Conservation (phyloP, 2,797 vertebrate genomes). For the Etheostoma perlongum region DNA sequence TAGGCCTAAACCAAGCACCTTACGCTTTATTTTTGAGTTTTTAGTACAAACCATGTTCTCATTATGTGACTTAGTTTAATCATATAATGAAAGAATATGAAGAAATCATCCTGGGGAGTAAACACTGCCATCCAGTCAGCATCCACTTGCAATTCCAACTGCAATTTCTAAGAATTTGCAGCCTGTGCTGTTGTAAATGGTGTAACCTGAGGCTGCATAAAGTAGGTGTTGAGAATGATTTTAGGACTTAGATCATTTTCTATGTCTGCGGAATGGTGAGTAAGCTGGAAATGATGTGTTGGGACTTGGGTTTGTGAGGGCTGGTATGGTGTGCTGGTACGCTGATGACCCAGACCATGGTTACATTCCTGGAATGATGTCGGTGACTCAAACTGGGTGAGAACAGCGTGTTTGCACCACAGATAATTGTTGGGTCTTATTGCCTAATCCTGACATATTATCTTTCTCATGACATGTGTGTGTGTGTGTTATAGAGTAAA, state of each 20-base stretch:
- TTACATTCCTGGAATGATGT: slow-evolving; percentile 57
- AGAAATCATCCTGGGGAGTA: not conserved
- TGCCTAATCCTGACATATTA: slow-evolving; percentile 64
- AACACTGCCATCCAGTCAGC: not conserved
- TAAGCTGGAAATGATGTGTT: slow-evolving; percentile 62
- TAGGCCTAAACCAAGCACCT: too few relatives aligned
- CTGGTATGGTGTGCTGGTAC: slow-evolving; percentile 27
- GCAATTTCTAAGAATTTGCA: slow-evolving; percentile 6
- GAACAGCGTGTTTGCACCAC: slow-evolving; percentile 50
- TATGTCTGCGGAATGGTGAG: slow-evolving; percentile 64
- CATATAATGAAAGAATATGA: not conserved
- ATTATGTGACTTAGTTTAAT: not conserved
- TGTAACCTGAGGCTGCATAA: slow-evolving; percentile 41
- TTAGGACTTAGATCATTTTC: slow-evolving; percentile 54
- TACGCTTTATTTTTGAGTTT: too few relatives aligned
- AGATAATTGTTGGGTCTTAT: slow-evolving; percentile 69
- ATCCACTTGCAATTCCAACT: not conserved
- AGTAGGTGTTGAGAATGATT: slow-evolving; percentile 42
- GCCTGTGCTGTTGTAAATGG: slow-evolving; percentile 13
- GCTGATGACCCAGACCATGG: slow-evolving; percentile 49
- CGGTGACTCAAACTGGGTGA: slow-evolving; percentile 60
- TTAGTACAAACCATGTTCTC: not conserved
- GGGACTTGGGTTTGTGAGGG: slow-evolving; percentile 34
- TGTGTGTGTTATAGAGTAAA: slow-evolving; percentile 19
- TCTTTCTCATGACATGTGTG: slow-evolving; percentile 51